These are phyloP conservation scores for Scaptomyza flava DNA, from an alignment of 2,888 invertebrate genomes.

Conservation along the genomic window DNA sequence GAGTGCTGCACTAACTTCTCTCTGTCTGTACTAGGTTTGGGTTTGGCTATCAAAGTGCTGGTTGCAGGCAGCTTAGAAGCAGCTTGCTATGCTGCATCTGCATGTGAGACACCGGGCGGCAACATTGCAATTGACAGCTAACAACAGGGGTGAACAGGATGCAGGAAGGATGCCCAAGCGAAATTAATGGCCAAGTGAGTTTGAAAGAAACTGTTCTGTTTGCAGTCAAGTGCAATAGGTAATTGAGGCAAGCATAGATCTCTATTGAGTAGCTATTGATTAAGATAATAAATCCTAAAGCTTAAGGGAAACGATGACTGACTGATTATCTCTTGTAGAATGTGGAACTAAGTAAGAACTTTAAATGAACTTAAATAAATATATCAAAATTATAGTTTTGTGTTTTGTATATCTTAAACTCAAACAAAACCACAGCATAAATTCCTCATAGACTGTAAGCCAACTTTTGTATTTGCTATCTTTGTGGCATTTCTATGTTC, in stretches of 20 bases:
- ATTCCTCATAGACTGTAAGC: not conserved
- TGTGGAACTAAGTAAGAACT: not conserved
- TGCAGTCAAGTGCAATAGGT: conserved; percentile 28
- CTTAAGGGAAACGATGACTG: not conserved
- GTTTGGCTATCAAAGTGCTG: conserved; percentile 30
- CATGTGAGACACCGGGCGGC: conserved; percentile 51
- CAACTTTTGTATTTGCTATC: conserved; percentile 21
- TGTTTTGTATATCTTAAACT: not conserved
- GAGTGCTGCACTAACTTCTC: conserved; percentile 30
- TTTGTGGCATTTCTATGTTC: conserved; percentile 21
- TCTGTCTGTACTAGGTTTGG: not conserved
- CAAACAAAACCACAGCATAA: not conserved
- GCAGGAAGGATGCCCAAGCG: not conserved
- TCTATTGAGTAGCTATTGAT: conserved; percentile 11
- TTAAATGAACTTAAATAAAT: not conserved
- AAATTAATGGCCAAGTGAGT: conserved; percentile 33
- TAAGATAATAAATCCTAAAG: not conserved
- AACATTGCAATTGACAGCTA: conserved; percentile 69
- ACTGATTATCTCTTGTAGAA: not conserved
- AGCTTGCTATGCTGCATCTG: conserved; percentile 50
- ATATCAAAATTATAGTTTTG: no score
- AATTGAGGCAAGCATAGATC: conserved; percentile 16
- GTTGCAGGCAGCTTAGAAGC: conserved; percentile 3
- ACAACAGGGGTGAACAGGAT: conserved; percentile 1
- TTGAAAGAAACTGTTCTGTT: conserved; percentile 24